phyloP scores from a whole-genome alignment of 2,888 invertebrate species.

The Boloria selene region DNA sequence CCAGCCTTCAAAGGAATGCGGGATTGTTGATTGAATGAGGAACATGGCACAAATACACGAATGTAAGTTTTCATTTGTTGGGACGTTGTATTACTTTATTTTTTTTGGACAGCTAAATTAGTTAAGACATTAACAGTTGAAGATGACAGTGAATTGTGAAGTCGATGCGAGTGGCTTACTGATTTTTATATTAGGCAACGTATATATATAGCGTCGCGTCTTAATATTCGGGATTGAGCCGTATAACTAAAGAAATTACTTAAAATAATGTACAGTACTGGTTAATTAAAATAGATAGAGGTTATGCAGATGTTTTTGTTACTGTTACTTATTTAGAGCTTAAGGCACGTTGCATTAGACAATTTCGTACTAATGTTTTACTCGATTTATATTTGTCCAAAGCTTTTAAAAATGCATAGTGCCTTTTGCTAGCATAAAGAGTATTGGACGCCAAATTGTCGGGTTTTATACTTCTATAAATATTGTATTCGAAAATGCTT shows the following conservation, averaged over 20 bases:
- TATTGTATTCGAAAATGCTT: constrained; percentile 5
- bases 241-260: constrained; percentile 23
- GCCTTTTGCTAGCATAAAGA: constrained; percentile 70
- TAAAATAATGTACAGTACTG: constrained; percentile 32
- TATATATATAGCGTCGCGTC: constrained; percentile 37
- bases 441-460: constrained; percentile 10
- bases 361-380: constrained; percentile 43
- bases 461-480: constrained; percentile 5
- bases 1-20: constrained; percentile 76
- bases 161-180: constrained; percentile 14
- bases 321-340: constrained; percentile 51
- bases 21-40: constrained; percentile 72
- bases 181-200: constrained; percentile 18
- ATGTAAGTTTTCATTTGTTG: constrained; percentile 46
- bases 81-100: constrained; percentile 8
- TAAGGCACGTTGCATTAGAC: constrained; percentile 73
- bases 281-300: constrained; percentile 25
- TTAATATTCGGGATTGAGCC: constrained; percentile 31
- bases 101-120: constrained; percentile 28
- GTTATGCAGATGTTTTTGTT: constrained; percentile 24
- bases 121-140: constrained; percentile 20
- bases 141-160: constrained; percentile 25
- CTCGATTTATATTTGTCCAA: constrained; percentile 56
- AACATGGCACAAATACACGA: constrained; percentile 55
- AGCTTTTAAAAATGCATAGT: constrained; percentile 66